Base-by-base conservation (phyloP, 2,797 vertebrate genomes). In the Nannoperca obscura region DNA sequence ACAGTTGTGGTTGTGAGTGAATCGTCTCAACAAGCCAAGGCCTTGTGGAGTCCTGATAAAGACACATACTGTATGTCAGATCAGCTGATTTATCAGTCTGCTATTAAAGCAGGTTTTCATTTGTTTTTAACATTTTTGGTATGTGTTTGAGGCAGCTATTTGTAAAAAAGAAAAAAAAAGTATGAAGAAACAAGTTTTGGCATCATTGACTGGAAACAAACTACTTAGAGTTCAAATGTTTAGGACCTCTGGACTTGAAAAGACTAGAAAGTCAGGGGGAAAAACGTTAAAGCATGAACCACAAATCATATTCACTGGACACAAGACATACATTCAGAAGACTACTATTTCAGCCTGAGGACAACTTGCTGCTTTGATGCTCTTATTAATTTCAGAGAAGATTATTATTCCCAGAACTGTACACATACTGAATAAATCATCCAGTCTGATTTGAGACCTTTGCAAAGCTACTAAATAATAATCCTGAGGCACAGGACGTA, bases 241-340 rank as follows among this genome's bases (percentile, higher is more conserved):
- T 70, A 53, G 46, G 42, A 77, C 80, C 68, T 75, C 40, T 36
- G 22, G 74, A 58, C 44, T 54, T 68, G 67, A 84, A 74, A 70
- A 60, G 64, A 69, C 72, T 27, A 79, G 52, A 64, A 64, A 72
- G 27, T 7, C 15, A 40, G 27, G 30, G 82, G 47, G 61, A 71
- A 74, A 69, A 69, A 44, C 61, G 83, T 82, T 57, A 69, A 86
- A 83, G 79, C 54, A 38, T 59, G 50, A 80, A 83, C 82, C 75
- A 86, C 76, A 81, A 88, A 88, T 85, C 73, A 83, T 77, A 78
- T 85, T 86, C 71, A 76, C 53, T 68, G 69, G 49, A 81, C 81
- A 78, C 61, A 71, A 81, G 76, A 85, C 68, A 82, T 74, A 72
- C 64, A 76, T 76, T 84, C 58, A 86, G 70, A 34, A 53, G 52